Base-by-base conservation (phyloP, 2,113 vertebrate species). In the Dasypus novemcinctus region DNA sequence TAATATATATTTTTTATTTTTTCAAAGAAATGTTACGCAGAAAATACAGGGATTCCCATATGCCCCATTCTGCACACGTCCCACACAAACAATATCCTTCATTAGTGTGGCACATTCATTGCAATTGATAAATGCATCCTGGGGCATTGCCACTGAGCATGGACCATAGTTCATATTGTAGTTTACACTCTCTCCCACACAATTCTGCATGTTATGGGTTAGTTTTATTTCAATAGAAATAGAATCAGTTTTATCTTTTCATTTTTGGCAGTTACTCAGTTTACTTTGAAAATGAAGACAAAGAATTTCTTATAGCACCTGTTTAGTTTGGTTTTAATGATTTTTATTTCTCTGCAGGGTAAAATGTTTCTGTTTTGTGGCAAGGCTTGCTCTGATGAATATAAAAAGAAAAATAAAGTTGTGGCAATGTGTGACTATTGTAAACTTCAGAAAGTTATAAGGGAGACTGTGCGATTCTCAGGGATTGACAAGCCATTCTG, bases 401-500 rank as follows among this genome's bases (percentile, higher is more conserved):
- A 99, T 95, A 99, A 99, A 98, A 99, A 98, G 96, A 98, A 98
- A 96, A 98, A 99, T 97, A 98, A 95, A 85, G 98, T 99, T 17
- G 98, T 97, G 38, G 99, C 98, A 5, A 93, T 98, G 96, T 99
- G 99, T 83, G 99, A 99, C 93, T 99, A 99, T 98, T 99, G 99
- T 97, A 99, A 99, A 98, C 98, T 99, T 2, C 99, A 99, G 89
- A 99, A 99, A 96, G 98, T 99, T 93, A 96, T 99, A 96, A 99
- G 99, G 97, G 99, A 99, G 84, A 98, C 98, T 1, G 99, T 99
- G 97, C 98, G 98, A 59, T 99, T 99, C 86, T 98, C 99, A 95
- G 98, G 98, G 90, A 95, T 98, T 57, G 98, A 99, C 98, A 99
- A 98, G 96, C 96, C 98, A 64, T 99, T 99, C 98, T 99, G 99